These are phyloP conservation scores for Acrobasis consociella DNA, from an alignment of 2,888 invertebrate species.

Conservation along the genomic window DNA sequence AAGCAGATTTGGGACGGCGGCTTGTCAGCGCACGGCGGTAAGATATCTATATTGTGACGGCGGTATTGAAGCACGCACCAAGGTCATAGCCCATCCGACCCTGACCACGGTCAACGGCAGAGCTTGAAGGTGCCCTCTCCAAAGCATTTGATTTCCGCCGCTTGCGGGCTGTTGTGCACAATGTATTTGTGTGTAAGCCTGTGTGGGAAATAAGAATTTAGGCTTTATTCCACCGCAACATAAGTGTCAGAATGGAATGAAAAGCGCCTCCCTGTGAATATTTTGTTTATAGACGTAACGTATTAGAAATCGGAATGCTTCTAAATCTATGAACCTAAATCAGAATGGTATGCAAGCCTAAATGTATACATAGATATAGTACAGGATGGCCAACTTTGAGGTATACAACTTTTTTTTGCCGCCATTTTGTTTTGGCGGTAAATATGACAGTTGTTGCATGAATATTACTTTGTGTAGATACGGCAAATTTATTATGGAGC, in stretches of 20 bases:
- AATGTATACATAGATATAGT: too few species aligned
- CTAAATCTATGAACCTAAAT: not conserved
- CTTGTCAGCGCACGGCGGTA: conserved; percentile 45
- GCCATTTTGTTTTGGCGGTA: too few species aligned
- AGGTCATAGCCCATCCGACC: conserved; percentile 69
- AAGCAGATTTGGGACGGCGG: conserved; percentile 47
- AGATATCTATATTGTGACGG: too few species aligned
- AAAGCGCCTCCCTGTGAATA: not conserved
- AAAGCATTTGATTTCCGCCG: conserved; percentile 32
- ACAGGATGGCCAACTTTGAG: too few species aligned
- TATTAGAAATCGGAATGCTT: conserved; percentile 4
- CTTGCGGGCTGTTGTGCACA: not conserved
- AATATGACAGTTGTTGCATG: too few species aligned
- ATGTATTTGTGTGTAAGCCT: not conserved
- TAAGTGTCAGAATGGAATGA: not conserved
- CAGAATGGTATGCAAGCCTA: too few species aligned
- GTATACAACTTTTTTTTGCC: too few species aligned
- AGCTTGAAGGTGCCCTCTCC: conserved; percentile 75
- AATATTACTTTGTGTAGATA: too few species aligned
- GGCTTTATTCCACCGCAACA: not conserved
- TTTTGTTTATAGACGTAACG: not conserved
- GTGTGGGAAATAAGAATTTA: not conserved
- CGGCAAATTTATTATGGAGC: too few species aligned
- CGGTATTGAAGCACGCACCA: conserved; percentile 31
- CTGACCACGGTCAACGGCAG: conserved; percentile 80